Base-by-base conservation (phyloP, 2,888 invertebrate genomes). In the Hydrotaea cyrtoneurina region DNA sequence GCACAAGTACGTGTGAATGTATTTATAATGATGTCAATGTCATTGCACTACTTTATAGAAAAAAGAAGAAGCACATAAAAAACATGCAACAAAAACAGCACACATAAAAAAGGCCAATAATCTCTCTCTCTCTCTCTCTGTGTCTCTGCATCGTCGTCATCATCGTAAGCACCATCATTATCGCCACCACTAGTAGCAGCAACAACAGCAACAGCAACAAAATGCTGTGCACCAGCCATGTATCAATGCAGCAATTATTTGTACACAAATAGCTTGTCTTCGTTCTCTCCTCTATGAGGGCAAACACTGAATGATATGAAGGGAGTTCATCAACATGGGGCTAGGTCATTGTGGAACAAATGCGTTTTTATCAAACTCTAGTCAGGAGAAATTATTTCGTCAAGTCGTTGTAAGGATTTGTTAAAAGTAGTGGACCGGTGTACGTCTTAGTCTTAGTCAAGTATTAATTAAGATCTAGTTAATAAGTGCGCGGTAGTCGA, bases 11-110 rank as follows among this genome's bases (percentile, higher is more conserved):
- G 26, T 66, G 36, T 39, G 66, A 81, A 78, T 72, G 43, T 73
- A 73, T 53, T 80, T 80, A 85, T 85, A 85, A 85, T 85, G 78
- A 85, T 85, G 84, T 85, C 84, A 85, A 85, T 85, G 84, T 85
- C 81, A 81, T 85, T 85, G 84, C 84, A 85, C 84, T 85, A 85
- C 81, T 81, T 85, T 81, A 71, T 77, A 73, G 50, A 72, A 72
- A 15, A 17, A 46, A 36, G 62, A 13, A 10, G 50, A 59, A 59
- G 11, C 3, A 39, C 39, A 39, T 8, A 11, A 39, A 39, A 39
- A 23, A 77, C 26, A 53, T n/a, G 31, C 2, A 31, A 31, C 3
- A 31, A 31, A 31, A 43, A 57, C 64, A 62, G 36, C 26, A 59
- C 59, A 57, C 53, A 43, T n/a, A 55, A 26, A 59, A 59, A 26